Base-by-base conservation (phyloP, 2,113 vertebrate species). In the Cyphomyrus plagiostoma region DNA sequence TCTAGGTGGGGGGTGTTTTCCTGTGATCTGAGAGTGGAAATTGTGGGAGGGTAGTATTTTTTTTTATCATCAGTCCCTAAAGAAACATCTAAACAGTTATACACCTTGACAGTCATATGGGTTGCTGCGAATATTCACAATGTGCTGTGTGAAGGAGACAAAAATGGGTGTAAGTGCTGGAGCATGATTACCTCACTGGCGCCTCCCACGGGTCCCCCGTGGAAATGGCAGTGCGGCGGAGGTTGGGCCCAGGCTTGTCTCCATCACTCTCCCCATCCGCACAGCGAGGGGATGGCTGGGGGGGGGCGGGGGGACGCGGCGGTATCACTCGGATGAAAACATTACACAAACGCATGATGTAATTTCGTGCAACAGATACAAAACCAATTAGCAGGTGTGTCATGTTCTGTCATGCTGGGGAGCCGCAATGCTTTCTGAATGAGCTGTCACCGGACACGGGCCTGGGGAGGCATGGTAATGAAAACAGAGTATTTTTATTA, bases 291-390 rank as follows among this genome's bases (percentile, higher is more conserved):
- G 26, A 10, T 2, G 5, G 58, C 3, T 21, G 88, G 50, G 9
- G 19, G 9, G 35, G 3, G 17, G 26, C 9, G 50, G 52, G 39
- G 21, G 4, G 3, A 35, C 30, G 10, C 39, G 46, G 58, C 70
- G 15, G 21, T 49, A 53, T 48, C 21, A 74, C 46, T 21, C 39
- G 56, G 21, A n/a, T 23, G 74, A 89, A 56, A 30, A 56, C 50
- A 52, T 74, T 45, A 39, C 42, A 88, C 52, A 45, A 48, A 45
- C 66, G 88, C 88, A 91, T 95, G 95, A 95, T 94, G 93, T 95
- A 94, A 95, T 91, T 93, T 93, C 88, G 92, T 93, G 94, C 93
- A 95, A 95, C 95, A 95, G 90, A 94, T 94, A 92, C 94, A 91
- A 92, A 92, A 92, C 92, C 91, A 90, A 91, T 90, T 91, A 91